Base-by-base conservation (phyloP, 2,888 invertebrate genomes). In the Ectemnius cavifrons region DNA sequence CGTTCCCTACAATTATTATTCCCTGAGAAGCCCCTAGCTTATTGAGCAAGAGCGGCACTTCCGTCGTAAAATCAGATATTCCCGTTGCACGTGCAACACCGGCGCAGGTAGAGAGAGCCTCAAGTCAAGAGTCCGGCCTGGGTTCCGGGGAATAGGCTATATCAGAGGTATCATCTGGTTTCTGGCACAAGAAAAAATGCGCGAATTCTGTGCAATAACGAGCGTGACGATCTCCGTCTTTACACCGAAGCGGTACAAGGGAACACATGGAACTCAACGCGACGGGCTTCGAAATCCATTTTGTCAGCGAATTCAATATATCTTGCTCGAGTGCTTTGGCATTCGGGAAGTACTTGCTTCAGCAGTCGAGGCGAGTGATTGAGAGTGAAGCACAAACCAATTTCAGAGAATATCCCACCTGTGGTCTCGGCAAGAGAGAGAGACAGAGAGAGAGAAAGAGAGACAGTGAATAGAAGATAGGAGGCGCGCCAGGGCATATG, bases 31-130 rank as follows among this genome's bases (percentile, higher is more conserved):
- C 81, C 82, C 47, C 77, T 75, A 76, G 80, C 83, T 85, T 85
- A 85, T 85, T 82, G 85, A 84, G 85, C 79, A 84, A 85, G 84
- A 86, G 82, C 82, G 82, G 79, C 73, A 81, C 85, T 84, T 84
- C 85, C 85, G 84, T 81, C 74, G 79, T 75, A 75, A 71, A 79
- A 86, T 85, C 84, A 84, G 85, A 86, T 85, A 85, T 73, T 69
- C 77, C 47, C 61, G 63, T 59, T 72, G 76, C 79, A 73, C 76
- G 80, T 75, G 75, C 75, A 71, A 75, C 79, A 63, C 27, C 49
- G 71, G 74, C 73, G 73, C 72, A 63, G 73, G 37, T 37, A 6
- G 37, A 37, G 37, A 37, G 37, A 23, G 3, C 23, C 23, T 37
- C 37, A 2, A 20, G 20, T 37, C 28, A 37, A 37, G 37, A 37